These are phyloP conservation scores for Hemistola chrysoprasaria DNA, from an alignment of 2,888 invertebrate genomes.

Conservation along the genomic window DNA sequence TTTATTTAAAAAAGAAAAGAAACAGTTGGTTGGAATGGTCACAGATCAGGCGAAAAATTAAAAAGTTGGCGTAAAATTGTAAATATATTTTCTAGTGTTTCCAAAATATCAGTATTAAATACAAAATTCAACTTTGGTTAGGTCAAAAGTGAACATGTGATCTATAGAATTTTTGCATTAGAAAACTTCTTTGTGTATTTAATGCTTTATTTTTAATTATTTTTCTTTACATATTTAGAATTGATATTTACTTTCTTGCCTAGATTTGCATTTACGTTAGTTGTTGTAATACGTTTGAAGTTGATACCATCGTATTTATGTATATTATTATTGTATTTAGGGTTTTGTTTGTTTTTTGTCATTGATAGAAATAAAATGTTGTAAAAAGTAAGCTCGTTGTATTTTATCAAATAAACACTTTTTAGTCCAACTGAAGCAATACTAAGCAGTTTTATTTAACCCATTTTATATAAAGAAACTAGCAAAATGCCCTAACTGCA, in stretches of 20 bases:
- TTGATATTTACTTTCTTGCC: conserved; percentile 76
- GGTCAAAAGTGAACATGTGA: conserved; percentile 81
- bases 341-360: conserved; percentile 81
- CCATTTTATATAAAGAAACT: background rate
- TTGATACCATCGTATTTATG: conserved; percentile 81
- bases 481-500: no score
- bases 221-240: conserved; percentile 57
- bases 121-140: conserved; percentile 81
- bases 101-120: conserved; percentile 82
- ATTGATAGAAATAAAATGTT: conserved; percentile 82
- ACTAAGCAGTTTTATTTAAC: conserved; percentile 65
- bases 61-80: conserved; percentile 75
- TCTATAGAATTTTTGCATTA: conserved; percentile 74
- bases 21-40: conserved; percentile 70
- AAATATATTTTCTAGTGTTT: conserved; percentile 81
- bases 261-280: conserved; percentile 81
- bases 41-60: conserved; percentile 72
- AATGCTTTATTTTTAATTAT: conserved; percentile 56
- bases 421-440: conserved; percentile 83
- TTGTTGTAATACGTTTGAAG: conserved; percentile 74
- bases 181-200: conserved; percentile 68
- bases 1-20: conserved; percentile 16
- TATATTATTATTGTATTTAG: conserved; percentile 79
- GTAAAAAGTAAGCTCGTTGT: conserved; percentile 83
- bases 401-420: conserved; percentile 83